Base-by-base conservation (phyloP, 2,113 vertebrate species). In the Spermophilus dauricus region DNA sequence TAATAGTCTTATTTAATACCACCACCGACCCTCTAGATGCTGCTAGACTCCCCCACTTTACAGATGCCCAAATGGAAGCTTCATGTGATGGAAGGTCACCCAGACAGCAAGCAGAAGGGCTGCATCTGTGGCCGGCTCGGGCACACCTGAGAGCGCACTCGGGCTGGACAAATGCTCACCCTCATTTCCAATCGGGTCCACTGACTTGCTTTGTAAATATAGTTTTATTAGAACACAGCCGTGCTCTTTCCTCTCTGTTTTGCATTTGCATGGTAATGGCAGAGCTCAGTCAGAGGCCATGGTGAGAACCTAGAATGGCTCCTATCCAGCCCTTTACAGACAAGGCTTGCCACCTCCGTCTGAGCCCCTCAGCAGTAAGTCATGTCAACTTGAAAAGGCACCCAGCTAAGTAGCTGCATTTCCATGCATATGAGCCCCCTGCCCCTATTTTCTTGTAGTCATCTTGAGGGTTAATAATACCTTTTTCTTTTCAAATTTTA, bases 151-250 rank as follows among this genome's bases (percentile, higher is more conserved):
- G 30, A 90, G 63, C 39, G 45, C 6, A 42, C 3, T 5, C 70
- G 45, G 37, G 34, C 3, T 28, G 32, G 24, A 72, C 63, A 48
- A 45, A 56, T 6, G 30, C 20, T 61, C 32, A 73, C 45, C 45
- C 65, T 69, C 0, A 4, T 37, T 91, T 78, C 83, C 77, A 77
- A 72, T 51, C 32, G 1, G 1, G 39, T 65, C 56, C 34, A 22
- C 32, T 67, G 75, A 22, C 69, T 76, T 7, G 72, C 61, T 81
- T 58, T 56, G 86, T 88, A 69, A 93, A 70, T 91, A 91, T 89
- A 82, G 42, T 58, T 53, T 32, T 56, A 95, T 4, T 92, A 69
- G 48, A 85, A 89, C 30, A 28, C 4, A 56, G 83, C 34, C 53
- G 82, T 8, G 3, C 4, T 39, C 24, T 73, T 56, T 77, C 28